Percentiles rank a stretch among this genome's conserved stretches.
These are phyloP conservation scores for Mionectes olivaceus DNA, from an alignment of 2,797 vertebrate species.

Conservation along the genomic window DNA sequence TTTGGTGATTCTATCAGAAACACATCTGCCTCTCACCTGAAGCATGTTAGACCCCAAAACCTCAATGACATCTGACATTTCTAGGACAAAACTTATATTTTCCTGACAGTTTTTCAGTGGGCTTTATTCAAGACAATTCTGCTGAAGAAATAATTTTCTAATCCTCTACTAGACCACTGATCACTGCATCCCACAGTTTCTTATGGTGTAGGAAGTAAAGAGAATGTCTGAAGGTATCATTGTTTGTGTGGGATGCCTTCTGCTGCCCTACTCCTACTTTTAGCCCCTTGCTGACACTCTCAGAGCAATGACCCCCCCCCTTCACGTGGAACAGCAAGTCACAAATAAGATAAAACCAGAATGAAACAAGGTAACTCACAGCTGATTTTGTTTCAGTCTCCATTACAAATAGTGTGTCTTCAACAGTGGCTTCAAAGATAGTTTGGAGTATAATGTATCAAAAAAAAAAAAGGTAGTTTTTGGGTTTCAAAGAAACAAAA, in stretches of 20 bases:
- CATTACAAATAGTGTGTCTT: background rate
- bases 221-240: background rate
- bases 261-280: background rate
- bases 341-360: background rate
- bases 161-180: background rate
- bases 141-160: background rate
- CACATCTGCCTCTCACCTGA: background rate
- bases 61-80: background rate
- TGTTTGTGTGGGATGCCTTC: background rate
- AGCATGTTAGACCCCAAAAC: background rate
- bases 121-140: background rate
- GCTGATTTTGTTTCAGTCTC: background rate
- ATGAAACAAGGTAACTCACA: background rate
- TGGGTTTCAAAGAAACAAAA: background rate
- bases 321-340: accelerated
- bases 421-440: background rate
- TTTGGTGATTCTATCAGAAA: background rate
- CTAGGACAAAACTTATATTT: background rate
- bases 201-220: background rate
- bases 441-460: background rate
- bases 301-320: background rate
- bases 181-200: background rate
- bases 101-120: background rate
- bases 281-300: background rate
- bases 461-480: background rate